phyloP scores from a whole-genome alignment of 2,888 invertebrate genomes.

The Ryuthela nishihirai region DNA sequence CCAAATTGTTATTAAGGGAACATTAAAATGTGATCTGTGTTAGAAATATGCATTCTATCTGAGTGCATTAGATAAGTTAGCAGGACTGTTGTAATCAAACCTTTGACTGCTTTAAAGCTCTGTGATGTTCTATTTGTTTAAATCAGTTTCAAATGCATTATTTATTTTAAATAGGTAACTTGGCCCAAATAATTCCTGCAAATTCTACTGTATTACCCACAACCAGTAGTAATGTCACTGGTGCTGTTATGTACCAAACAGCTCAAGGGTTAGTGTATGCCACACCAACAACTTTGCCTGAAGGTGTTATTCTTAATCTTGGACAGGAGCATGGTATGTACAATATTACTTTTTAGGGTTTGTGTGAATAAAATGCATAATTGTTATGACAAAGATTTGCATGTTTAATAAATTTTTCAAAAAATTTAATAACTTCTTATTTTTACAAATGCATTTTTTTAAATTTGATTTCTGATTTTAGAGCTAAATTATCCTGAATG shows the following conservation, averaged over 20 bases:
- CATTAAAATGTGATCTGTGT: no score
- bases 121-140: no score
- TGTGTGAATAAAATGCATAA: not conserved
- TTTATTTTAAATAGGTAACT: conserved; percentile 7
- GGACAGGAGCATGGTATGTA: conserved; percentile 45
- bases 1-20: no score
- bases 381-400: not conserved
- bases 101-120: no score
- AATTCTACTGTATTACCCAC: conserved; percentile 22
- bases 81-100: no score
- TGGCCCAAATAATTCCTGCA: conserved; percentile 16
- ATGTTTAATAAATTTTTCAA: no score
- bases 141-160: not conserved
- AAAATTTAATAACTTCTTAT: not conserved
- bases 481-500: not conserved
- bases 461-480: not conserved
- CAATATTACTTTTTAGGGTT: not conserved
- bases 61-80: no score
- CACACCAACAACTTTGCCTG: conserved; percentile 46
- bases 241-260: conserved; percentile 51
- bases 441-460: not conserved
- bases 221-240: conserved; percentile 8
- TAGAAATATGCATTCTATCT: no score
- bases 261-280: conserved; percentile 52
- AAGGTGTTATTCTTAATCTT: conserved; percentile 50